Evolutionary conservation across 1,140 invertebrate species (phyloP).

Genomic region (Philotrypesis tridentata): DNA sequence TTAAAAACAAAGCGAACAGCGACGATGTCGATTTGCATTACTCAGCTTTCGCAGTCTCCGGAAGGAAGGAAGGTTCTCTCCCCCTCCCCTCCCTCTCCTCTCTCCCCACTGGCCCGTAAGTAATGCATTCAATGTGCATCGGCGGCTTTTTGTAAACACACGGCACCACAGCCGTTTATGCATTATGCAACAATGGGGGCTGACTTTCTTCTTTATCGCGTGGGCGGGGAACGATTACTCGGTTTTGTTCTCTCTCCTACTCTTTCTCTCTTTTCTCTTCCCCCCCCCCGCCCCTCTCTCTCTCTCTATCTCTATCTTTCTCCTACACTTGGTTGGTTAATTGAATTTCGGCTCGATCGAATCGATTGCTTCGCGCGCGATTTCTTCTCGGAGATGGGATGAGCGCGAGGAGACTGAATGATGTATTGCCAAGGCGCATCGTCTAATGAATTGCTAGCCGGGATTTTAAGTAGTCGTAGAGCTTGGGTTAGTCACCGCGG

Average conservation of each 20-base stretch:
- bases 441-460: not conserved
- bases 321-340: not conserved
- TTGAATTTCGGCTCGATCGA: slow-evolving; percentile 9
- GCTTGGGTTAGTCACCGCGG: not conserved
- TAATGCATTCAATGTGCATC: slow-evolving; percentile 30
- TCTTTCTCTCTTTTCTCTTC: no score
- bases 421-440: not conserved
- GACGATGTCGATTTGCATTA: slow-evolving; percentile 11
- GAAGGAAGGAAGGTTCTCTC: not conserved
- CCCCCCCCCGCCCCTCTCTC: no score
- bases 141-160: slow-evolving; percentile 16
- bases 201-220: not conserved
- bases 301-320: not conserved
- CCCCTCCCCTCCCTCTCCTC: not conserved
- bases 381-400: not conserved
- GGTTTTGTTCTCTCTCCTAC: not conserved
- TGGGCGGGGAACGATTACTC: not conserved
- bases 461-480: not conserved
- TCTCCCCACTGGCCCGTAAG: not conserved
- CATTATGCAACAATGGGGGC: slow-evolving; percentile 15
- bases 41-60: not conserved
- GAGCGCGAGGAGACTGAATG: slow-evolving; percentile 1
- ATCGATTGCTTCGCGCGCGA: slow-evolving; percentile 1
- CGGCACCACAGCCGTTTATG: not conserved
- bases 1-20: not conserved